Conservation (phyloP, 92 coral and sea anemone genomes). For the Umimayanthus chanpuru region DNA sequence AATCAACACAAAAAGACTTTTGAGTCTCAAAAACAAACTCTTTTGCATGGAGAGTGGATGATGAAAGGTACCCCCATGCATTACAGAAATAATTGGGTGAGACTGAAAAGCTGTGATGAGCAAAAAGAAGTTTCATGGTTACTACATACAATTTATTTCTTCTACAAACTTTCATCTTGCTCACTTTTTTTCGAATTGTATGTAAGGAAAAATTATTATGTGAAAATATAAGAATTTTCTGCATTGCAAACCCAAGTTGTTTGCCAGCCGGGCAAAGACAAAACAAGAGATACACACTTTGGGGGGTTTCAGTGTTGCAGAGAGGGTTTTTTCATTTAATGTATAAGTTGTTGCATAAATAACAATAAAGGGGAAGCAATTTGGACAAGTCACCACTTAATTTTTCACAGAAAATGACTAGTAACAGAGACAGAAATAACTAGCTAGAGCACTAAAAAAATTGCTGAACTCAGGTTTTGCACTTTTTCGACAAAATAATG, state of each 20-base stretch:
- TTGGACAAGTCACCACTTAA: conserved; percentile 14
- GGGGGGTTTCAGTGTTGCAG: conserved; percentile 34
- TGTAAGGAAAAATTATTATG: conserved; percentile 22
- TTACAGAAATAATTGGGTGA: conserved; percentile 17
- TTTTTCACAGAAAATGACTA: conserved; percentile 28
- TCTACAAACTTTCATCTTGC: conserved; percentile 20
- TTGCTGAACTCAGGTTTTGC: conserved; percentile 19
- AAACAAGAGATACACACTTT: conserved; percentile 26
- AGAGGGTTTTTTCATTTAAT: conserved; percentile 19
- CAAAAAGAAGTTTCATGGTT: conserved; percentile 20
- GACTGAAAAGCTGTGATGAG: conserved; percentile 31
- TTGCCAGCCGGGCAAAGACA: conserved; percentile 30
- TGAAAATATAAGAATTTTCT: conserved; percentile 17
- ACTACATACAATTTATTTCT: conserved; percentile 7
- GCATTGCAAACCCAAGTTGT: conserved; percentile 23
- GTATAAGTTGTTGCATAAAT: conserved; percentile 15
- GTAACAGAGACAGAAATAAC: conserved; percentile 3
- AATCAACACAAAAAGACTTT: conserved; percentile 27
- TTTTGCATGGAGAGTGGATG: conserved; percentile 31
- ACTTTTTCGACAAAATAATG: conserved; percentile 24
- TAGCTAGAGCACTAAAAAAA: conserved; percentile 29
- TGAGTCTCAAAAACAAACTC: conserved; percentile 25
- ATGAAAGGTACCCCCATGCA: conserved; percentile 35
- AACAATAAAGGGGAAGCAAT: conserved; percentile 27
- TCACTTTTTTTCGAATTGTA: conserved; percentile 23